Evolutionary conservation across 2,888 invertebrate genomes (phyloP), one percentile per base, ranked within the genome.

Genomic region (Chrysodeixis includens): DNA sequence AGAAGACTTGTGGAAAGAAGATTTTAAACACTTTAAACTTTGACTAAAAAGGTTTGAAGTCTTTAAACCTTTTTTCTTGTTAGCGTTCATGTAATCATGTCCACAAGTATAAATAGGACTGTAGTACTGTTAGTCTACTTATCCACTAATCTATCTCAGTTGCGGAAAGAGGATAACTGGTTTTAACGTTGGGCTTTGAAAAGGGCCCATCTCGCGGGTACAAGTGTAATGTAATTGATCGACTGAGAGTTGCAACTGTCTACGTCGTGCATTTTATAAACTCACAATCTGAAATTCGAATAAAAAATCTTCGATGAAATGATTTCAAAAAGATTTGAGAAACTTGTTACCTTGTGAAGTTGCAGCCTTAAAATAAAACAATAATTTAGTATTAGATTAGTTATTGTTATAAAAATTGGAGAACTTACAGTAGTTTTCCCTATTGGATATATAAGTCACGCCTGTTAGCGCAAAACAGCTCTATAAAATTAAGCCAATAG

Each of bases 351-450:
- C 46, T 49, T 10, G 10, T 49, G 10, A 49, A 12, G 46, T 10
- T 3, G 46, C 46, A 20, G 20, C 20, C 10, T 20, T 20, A 49
- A 30, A 10, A 9, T 16, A 35, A n/a, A 18, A 49, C 4, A 49
- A 20, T 20, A 20, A n/a, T 18, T 18, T 49, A 18, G 16, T 32
- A 32, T 32, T 16, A 56, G 8, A 46, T 32, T 35, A 10, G 30
- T 12, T 35, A 16, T 4, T 2, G 6, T 14, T 6, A 12, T 20
- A 16, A 56, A 58, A 71, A 58, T 1, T 51, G 40, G 22, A 12
- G 70, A 82, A 97, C 98, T 97, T 95, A 99, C 99, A 98, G 95
- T 99, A 99, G 91, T 99, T 99, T 95, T 99, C 99, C 89, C 97
- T 96, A 94, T 99, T 99, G 73, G 98, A 98, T 88, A 99, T 97